Conservation (phyloP, 2,797 vertebrate genomes). For the Tapirus indicus region DNA sequence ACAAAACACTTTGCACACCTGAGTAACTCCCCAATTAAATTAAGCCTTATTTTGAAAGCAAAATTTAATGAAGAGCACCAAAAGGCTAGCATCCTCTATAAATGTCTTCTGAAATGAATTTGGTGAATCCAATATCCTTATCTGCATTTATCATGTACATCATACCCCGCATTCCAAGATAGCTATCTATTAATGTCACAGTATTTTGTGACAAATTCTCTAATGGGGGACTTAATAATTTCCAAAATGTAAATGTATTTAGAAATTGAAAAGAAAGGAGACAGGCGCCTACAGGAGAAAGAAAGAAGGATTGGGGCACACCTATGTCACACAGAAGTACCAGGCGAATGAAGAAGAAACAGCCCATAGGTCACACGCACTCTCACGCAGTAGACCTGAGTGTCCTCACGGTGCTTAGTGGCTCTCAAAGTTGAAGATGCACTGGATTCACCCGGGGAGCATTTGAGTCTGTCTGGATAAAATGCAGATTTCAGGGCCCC, state of each 20-base stretch:
- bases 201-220: neutral
- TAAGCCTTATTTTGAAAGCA: constrained; percentile 37
- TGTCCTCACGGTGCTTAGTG: neutral
- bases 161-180: neutral
- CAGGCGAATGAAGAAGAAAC: neutral
- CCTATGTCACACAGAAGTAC: neutral
- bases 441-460: neutral
- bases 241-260: constrained; percentile 35
- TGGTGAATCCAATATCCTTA: neutral
- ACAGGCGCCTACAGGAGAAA: neutral
- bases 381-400: neutral
- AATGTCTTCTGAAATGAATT: neutral
- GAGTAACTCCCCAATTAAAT: neutral
- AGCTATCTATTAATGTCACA: neutral
- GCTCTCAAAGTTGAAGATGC: neutral
- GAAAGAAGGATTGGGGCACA: neutral
- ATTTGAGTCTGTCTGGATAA: neutral
- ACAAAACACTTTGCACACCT: neutral
- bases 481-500: neutral
- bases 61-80: constrained; percentile 21
- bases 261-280: neutral
- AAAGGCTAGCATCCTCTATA: neutral
- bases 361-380: neutral
- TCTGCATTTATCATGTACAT: neutral
- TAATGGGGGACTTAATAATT: neutral